Evolutionary conservation across 2,888 invertebrate species (phyloP).

Genomic region (Dorcus hopei): DNA sequence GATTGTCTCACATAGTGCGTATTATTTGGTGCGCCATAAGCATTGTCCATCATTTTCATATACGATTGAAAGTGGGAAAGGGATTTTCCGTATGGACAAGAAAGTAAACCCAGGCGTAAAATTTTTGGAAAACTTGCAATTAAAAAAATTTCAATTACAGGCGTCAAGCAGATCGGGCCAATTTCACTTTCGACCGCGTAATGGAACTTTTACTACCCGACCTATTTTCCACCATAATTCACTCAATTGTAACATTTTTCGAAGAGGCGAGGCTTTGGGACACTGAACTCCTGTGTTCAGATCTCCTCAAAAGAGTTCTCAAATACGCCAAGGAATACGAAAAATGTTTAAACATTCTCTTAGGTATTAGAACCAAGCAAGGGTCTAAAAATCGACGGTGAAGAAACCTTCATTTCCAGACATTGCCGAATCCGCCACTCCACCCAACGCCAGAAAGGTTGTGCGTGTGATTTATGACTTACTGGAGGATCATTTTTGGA

Average conservation of each 20-base stretch:
- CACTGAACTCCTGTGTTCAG: constrained; percentile 44
- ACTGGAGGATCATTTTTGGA: constrained; percentile 51
- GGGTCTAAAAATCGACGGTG: not conserved
- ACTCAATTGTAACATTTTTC: constrained; percentile 44
- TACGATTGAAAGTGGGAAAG: constrained; percentile 26
- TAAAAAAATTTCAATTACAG: constrained; percentile 17
- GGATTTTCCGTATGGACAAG: constrained; percentile 19
- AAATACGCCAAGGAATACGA: constrained; percentile 31
- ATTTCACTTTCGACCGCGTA: constrained; percentile 33
- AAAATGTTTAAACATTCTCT: constrained; percentile 29
- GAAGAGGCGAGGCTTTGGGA: constrained; percentile 48
- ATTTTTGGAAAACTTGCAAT: too few relatives aligned
- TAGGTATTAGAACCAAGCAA: constrained; percentile 19
- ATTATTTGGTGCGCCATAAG: constrained; percentile 41
- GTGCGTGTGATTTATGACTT: constrained; percentile 54
- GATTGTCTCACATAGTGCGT: constrained; percentile 25
- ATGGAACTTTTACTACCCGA: constrained; percentile 31
- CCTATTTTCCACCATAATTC: constrained; percentile 39
- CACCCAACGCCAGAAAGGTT: constrained; percentile 48
- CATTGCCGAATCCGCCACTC: constrained; percentile 31
- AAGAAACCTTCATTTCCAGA: constrained; percentile 12
- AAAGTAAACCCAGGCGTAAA: constrained; percentile 7
- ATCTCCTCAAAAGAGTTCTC: constrained; percentile 39
- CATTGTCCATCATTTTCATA: constrained; percentile 43
- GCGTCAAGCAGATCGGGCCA: constrained; percentile 27